Evolutionary conservation across 2,113 vertebrate species (phyloP).

Genomic region (Solenodon paradoxus): DNA sequence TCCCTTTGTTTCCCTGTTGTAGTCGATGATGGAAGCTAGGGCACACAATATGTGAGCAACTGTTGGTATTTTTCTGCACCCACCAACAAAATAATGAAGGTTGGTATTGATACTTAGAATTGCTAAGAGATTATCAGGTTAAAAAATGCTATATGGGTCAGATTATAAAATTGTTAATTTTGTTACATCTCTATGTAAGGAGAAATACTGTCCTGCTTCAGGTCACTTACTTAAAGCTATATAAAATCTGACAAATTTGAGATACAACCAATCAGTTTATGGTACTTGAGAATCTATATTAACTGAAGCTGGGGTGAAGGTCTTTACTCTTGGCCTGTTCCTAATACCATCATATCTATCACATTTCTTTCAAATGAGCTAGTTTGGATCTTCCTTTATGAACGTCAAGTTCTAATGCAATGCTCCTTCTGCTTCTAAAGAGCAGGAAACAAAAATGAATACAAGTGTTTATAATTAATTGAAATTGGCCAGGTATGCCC

Average conservation of each 20-base stretch:
- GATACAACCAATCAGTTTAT: not conserved
- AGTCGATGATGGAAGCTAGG: not conserved
- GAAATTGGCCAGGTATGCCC: not conserved
- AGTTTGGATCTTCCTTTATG: not conserved
- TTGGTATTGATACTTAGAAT: not conserved
- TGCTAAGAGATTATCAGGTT: constrained; percentile 21
- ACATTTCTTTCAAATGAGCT: not conserved
- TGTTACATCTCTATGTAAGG: not conserved
- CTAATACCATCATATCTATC: not conserved
- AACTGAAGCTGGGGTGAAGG: not conserved
- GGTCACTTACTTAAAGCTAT: not conserved
- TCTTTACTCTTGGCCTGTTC: not conserved
- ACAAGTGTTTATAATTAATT: not conserved
- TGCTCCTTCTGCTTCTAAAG: not conserved
- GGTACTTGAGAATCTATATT: not conserved
- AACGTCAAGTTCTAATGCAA: not conserved
- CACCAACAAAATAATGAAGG: not conserved
- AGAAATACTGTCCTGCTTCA: not conserved
- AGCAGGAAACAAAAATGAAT: not conserved
- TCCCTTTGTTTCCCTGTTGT: not conserved
- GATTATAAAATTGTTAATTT: not conserved
- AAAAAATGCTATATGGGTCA: not conserved
- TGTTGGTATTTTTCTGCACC: not conserved
- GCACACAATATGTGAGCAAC: not conserved
- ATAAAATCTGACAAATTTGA: not conserved